Evolutionary conservation across 2,113 vertebrate genomes (phyloP).

Genomic region (Chaetodon trifascialis): DNA sequence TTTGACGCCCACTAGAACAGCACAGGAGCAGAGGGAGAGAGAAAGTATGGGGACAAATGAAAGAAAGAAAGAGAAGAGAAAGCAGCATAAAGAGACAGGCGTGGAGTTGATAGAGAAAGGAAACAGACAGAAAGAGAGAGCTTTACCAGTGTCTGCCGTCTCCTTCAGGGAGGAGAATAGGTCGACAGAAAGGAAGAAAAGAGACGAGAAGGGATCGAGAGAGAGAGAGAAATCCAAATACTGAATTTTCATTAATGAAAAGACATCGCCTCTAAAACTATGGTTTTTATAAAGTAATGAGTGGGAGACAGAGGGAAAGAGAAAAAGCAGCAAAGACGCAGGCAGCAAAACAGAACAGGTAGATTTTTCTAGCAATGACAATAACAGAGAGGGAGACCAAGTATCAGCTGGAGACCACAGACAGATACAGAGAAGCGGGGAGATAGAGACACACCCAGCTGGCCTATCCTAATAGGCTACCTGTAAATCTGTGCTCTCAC

Average conservation of each 20-base stretch:
- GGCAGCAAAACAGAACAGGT: conserved; percentile 13
- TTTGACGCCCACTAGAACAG: conserved; percentile 82
- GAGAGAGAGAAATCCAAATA: conserved; percentile 31
- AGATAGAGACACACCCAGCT: conserved; percentile 41
- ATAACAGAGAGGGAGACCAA: conserved; percentile 30
- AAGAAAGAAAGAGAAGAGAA: conserved; percentile 31
- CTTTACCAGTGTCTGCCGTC: conserved; percentile 30
- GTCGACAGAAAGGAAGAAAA: conserved; percentile 32
- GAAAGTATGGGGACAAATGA: conserved; percentile 49
- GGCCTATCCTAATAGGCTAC: conserved; percentile 39
- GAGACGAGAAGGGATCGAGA: conserved; percentile 29
- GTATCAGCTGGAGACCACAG: conserved; percentile 19
- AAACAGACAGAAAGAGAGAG: conserved; percentile 48
- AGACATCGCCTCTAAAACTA: conserved; percentile 23
- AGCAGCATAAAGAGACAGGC: conserved; percentile 36
- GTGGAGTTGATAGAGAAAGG: conserved; percentile 45
- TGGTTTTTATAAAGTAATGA: conserved; percentile 47
- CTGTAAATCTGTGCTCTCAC: conserved; percentile 36
- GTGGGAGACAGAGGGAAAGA: conserved; percentile 28
- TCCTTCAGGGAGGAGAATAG: conserved; percentile 53
- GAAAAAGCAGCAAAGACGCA: not conserved
- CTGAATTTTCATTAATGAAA: conserved; percentile 60
- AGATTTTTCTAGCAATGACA: conserved; percentile 41
- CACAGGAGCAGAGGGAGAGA: conserved; percentile 66
- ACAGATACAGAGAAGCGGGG: conserved; percentile 12